A percentile compares a stretch with the other conserved stretches of the same genome.
Evolutionary conservation across 2,888 invertebrate species (phyloP).

Genomic region (Ennomos fuscantarius): DNA sequence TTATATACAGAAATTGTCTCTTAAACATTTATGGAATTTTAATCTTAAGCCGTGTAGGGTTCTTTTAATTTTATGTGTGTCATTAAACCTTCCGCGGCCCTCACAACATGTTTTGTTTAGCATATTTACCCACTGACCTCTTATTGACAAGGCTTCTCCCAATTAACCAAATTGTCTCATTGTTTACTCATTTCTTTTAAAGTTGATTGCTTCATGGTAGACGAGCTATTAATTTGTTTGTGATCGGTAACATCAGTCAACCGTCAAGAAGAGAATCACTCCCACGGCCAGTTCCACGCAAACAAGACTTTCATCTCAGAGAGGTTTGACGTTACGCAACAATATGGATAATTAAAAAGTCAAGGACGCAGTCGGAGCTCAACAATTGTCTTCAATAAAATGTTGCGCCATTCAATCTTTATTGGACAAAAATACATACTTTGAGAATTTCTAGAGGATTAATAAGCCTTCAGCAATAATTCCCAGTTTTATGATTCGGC

Average conservation of each 20-base stretch:
- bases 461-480: constrained; percentile 49
- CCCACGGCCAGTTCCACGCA: constrained; percentile 67
- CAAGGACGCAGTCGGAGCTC: constrained; percentile 48
- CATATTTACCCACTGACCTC: constrained; percentile 43
- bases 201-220: constrained; percentile 56
- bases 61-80: constrained; percentile 43
- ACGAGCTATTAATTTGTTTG: constrained; percentile 68
- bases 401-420: constrained; percentile 43
- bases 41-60: constrained; percentile 43
- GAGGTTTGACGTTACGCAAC: constrained; percentile 56
- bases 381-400: constrained; percentile 46
- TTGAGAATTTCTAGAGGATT: constrained; percentile 52
- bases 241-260: constrained; percentile 80
- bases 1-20: constrained; percentile 49
- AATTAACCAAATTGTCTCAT: constrained; percentile 55
- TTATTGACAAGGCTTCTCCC: constrained; percentile 44
- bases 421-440: constrained; percentile 42
- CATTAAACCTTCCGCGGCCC: constrained; percentile 40
- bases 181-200: constrained; percentile 50
- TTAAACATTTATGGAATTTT: constrained; percentile 45
- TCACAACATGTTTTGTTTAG: constrained; percentile 37
- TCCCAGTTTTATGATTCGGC: constrained; percentile 37
- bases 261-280: constrained; percentile 64
- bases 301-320: constrained; percentile 57
- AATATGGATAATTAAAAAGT: constrained; percentile 60